A percentile compares a stretch with the other conserved stretches of the same genome.
phyloP scores from a whole-genome alignment of 2,888 invertebrate species.

The Trimorus sp. region DNA sequence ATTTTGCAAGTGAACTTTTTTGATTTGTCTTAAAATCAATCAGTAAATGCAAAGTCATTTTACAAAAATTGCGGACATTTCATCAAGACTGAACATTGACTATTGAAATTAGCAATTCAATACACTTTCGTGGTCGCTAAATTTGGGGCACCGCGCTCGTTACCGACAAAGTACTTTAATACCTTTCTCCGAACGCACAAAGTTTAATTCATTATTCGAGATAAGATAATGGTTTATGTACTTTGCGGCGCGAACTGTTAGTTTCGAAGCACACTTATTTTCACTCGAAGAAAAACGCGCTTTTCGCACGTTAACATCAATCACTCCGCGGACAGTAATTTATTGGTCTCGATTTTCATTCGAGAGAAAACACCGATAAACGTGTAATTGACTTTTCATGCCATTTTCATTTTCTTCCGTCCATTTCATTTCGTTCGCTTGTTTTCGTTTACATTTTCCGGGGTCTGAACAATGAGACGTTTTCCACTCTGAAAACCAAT shows the following conservation, averaged over 20 bases:
- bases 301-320: conserved; percentile 46
- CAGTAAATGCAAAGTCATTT: no score
- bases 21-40: no score
- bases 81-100: background rate
- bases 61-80: background rate
- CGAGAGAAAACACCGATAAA: conserved; percentile 34
- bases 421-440: background rate
- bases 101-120: conserved; percentile 20
- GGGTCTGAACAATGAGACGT: no score
- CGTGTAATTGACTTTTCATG: conserved; percentile 39
- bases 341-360: conserved; percentile 32
- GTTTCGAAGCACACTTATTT: conserved; percentile 28
- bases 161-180: conserved; percentile 53
- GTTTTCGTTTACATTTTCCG: background rate
- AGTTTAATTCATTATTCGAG: conserved; percentile 57
- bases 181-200: conserved; percentile 55
- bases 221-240: conserved; percentile 57
- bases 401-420: no score
- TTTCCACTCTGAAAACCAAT: no score
- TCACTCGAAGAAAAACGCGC: conserved; percentile 37
- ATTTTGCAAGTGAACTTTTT: no score
- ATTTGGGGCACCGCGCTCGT: conserved; percentile 54
- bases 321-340: conserved; percentile 46
- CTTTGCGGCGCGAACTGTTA: conserved; percentile 35
- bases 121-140: conserved; percentile 42